Percentiles rank a stretch among this genome's conserved stretches.
Evolutionary conservation across 2,797 vertebrate species (phyloP).

Genomic region (Helarctos malayanus): DNA sequence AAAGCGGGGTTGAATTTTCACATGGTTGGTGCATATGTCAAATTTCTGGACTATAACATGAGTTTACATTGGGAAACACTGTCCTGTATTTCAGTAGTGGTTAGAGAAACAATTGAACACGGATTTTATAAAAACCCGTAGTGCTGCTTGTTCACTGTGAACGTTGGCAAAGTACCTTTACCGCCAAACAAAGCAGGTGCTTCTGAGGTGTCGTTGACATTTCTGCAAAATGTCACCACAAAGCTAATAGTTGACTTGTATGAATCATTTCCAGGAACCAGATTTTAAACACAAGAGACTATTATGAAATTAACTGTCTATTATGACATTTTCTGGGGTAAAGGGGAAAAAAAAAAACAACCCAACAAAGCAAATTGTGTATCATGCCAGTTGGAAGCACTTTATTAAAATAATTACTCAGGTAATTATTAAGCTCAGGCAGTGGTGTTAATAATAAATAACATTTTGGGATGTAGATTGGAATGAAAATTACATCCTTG

Average conservation of each 20-base stretch:
- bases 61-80: background rate
- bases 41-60: background rate
- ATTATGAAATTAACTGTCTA: conserved; percentile 57
- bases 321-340: conserved; percentile 49
- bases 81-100: background rate
- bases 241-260: conserved; percentile 66
- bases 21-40: background rate
- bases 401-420: conserved; percentile 57
- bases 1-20: background rate
- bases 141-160: conserved; percentile 26
- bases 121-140: conserved; percentile 36
- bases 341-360: background rate
- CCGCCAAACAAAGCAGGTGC: conserved; percentile 53
- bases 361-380: background rate
- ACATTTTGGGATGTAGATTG: background rate
- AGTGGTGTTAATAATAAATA: conserved; percentile 39
- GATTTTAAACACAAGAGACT: conserved; percentile 56
- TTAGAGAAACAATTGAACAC: background rate
- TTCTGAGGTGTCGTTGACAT: background rate
- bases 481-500: background rate
- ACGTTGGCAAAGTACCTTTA: background rate
- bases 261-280: conserved; percentile 73
- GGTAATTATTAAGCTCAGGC: conserved; percentile 52
- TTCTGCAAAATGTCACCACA: conserved; percentile 59
- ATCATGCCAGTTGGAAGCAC: conserved; percentile 48